A percentile compares a stretch with the other conserved stretches of the same genome.
phyloP scores from a whole-genome alignment of 2,797 vertebrate genomes.

The Pseudomugil tenellus region DNA sequence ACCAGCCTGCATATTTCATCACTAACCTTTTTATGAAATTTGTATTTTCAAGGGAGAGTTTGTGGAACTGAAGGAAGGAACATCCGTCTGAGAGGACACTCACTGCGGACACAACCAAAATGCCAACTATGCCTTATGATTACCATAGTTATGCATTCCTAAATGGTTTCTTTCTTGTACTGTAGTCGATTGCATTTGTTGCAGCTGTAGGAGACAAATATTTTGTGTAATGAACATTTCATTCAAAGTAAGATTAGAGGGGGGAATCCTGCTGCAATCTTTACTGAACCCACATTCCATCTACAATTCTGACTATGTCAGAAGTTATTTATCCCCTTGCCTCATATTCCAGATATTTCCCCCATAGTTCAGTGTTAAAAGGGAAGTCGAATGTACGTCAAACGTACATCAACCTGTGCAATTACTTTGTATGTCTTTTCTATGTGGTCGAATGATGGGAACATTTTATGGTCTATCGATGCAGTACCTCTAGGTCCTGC shows the following conservation, averaged over 20 bases:
- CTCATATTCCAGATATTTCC: conserved; percentile 71
- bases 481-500: conserved; percentile 66
- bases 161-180: conserved; percentile 83
- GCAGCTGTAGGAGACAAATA: conserved; percentile 77
- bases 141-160: conserved; percentile 89
- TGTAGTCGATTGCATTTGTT: conserved; percentile 83
- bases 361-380: conserved; percentile 88
- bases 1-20: neutral
- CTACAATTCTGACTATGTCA: conserved; percentile 69
- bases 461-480: conserved; percentile 72
- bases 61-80: conserved; percentile 88
- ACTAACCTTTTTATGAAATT: conserved; percentile 4
- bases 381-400: conserved; percentile 81
- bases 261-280: conserved; percentile 76
- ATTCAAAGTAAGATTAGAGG: conserved; percentile 72
- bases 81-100: conserved; percentile 88
- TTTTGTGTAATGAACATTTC: conserved; percentile 82
- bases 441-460: conserved; percentile 80
- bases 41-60: conserved; percentile 82
- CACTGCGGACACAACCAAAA: conserved; percentile 73
- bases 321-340: conserved; percentile 75
- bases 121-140: conserved; percentile 96
- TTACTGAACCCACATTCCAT: conserved; percentile 83
- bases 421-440: conserved; percentile 84
- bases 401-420: conserved; percentile 88